phyloP scores from a whole-genome alignment of 2,888 invertebrate species.

The Bibio marci region DNA sequence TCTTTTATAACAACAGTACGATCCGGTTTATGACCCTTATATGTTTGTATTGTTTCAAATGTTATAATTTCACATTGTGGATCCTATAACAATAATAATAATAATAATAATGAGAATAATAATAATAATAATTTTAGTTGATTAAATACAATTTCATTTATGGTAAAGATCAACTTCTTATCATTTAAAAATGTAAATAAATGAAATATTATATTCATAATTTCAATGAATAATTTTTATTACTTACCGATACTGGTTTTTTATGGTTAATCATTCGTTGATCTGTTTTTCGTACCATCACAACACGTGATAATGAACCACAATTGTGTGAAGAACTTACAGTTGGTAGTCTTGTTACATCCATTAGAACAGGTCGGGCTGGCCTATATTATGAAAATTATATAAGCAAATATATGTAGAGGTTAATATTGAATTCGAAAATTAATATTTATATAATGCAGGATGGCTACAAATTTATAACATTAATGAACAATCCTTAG shows the following conservation, averaged over 20 bases:
- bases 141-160: neutral
- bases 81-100: too few species aligned
- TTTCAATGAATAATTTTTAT: too few species aligned
- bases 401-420: too few species aligned
- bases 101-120: constrained; percentile 7
- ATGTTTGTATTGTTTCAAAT: constrained; percentile 46
- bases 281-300: constrained; percentile 51
- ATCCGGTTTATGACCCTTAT: constrained; percentile 42
- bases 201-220: constrained; percentile 1
- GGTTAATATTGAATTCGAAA: too few species aligned
- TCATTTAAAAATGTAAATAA: too few species aligned
- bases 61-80: constrained; percentile 46
- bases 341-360: constrained; percentile 16
- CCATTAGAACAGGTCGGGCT: constrained; percentile 15
- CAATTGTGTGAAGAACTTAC: constrained; percentile 25
- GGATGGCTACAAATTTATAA: too few species aligned
- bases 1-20: constrained; percentile 42
- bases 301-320: constrained; percentile 37
- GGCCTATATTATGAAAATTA: constrained; percentile 11
- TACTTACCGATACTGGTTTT: constrained; percentile 32
- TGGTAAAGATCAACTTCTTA: too few species aligned
- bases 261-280: constrained; percentile 44
- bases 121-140: neutral
- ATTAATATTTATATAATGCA: too few species aligned
- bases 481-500: too few species aligned